Evolutionary conservation across 37 sponge, comb jelly and placozoan species (phyloP).

Genomic region (Agelas oroides): DNA sequence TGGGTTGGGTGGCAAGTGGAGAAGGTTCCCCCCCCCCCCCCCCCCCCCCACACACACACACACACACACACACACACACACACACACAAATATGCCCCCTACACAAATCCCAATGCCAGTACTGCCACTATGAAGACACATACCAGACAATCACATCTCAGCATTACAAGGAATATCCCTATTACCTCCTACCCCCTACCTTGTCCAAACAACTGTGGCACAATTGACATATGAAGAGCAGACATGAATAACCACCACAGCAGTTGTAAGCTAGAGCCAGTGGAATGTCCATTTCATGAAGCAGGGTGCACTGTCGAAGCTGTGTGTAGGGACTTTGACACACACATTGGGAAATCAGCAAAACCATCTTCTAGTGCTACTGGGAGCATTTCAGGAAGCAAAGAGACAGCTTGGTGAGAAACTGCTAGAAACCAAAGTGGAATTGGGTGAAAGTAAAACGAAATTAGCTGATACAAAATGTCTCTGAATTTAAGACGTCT

Average conservation of each 20-base stretch:
- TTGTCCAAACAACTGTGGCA: conserved; percentile 50
- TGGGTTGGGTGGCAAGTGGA: no score
- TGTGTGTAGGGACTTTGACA: neutral
- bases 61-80: no score
- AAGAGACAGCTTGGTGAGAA: neutral
- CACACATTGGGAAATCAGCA: neutral
- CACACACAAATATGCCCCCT: no score
- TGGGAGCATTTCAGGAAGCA: neutral
- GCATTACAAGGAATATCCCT: conserved; percentile 6
- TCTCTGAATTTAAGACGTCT: no score
- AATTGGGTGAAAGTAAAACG: neutral
- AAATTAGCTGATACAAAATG: no score
- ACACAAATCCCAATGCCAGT: neutral
- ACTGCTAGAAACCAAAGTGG: no score
- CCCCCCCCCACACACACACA: no score
- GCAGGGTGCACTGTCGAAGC: neutral
- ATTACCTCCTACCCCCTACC: conserved; percentile 15
- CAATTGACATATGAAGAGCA: neutral
- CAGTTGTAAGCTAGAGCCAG: conserved; percentile 3
- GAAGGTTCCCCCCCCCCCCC: no score
- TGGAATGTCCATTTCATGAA: conserved; percentile 14
- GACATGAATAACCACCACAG: neutral
- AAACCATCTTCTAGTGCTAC: neutral
- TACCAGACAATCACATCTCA: conserved; percentile 14
- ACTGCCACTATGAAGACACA: neutral